Conservation (phyloP, 2,797 vertebrate genomes). For the Sciurus carolinensis region DNA sequence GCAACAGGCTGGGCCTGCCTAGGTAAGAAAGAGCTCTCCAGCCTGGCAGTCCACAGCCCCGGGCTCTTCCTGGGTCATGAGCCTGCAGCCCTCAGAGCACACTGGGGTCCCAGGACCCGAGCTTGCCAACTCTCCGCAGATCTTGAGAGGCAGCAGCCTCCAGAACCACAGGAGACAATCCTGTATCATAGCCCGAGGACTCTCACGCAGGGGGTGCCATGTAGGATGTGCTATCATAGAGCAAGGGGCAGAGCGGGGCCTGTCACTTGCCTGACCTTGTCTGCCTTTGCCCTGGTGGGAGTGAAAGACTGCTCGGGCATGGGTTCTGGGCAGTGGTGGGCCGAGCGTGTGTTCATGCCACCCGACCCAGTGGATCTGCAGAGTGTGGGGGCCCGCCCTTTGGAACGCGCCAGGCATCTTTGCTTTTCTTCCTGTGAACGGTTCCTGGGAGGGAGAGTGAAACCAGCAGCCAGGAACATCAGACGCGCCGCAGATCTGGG, state of each 20-base stretch:
- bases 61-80: not conserved
- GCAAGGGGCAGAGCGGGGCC: not conserved
- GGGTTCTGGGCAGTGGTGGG: not conserved
- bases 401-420: not conserved
- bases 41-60: not conserved
- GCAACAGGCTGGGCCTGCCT: not conserved
- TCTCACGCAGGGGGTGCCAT: not conserved
- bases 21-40: not conserved
- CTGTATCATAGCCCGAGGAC: not conserved
- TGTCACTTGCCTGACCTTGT: rapidly evolving
- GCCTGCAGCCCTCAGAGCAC: not conserved
- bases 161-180: too few species aligned
- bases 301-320: rapidly evolving
- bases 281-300: not conserved
- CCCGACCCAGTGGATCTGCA: rapidly evolving
- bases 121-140: not conserved
- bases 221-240: rapidly evolving
- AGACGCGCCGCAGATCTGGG: not conserved
- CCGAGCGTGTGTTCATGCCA: rapidly evolving
- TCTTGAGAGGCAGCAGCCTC: not conserved
- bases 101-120: not conserved
- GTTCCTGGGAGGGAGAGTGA: not conserved
- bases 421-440: not conserved
- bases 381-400: not conserved
- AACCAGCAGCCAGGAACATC: not conserved